Evolutionary conservation across 1,140 invertebrate species (phyloP).

Genomic region (Drosophila sucinea): DNA sequence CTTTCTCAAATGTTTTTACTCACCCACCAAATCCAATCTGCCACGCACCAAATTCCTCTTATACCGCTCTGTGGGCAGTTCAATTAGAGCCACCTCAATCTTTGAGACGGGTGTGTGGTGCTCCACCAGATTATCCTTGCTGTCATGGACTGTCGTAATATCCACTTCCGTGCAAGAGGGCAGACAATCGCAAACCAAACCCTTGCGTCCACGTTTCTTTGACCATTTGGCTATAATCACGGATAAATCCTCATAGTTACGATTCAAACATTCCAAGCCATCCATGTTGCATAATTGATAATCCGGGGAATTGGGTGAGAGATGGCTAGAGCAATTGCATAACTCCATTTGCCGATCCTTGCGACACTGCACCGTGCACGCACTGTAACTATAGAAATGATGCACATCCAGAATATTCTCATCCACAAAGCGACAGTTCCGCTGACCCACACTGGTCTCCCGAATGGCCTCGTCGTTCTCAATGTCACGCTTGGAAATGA

Average conservation of each 20-base stretch:
- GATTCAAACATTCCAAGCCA: constrained; percentile 85
- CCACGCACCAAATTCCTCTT: constrained; percentile 86
- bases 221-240: constrained; percentile 85
- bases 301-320: constrained; percentile 85
- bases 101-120: constrained; percentile 79
- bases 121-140: constrained; percentile 81
- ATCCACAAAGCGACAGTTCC: constrained; percentile 86
- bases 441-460: constrained; percentile 84
- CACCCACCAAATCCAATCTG: constrained; percentile 86
- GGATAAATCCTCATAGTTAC: constrained; percentile 85
- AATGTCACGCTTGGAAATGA: constrained; percentile 85
- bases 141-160: constrained; percentile 85
- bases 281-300: constrained; percentile 85
- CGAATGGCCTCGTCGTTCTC: constrained; percentile 85
- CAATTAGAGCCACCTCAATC: constrained; percentile 85
- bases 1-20: constrained; percentile 36
- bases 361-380: constrained; percentile 88
- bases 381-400: constrained; percentile 87
- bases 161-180: constrained; percentile 87
- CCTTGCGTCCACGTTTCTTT: constrained; percentile 72
- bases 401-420: constrained; percentile 87
- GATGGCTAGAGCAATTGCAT: constrained; percentile 88
- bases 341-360: constrained; percentile 85
- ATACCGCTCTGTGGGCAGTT: constrained; percentile 85
- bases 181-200: constrained; percentile 86